Evolutionary conservation across 92 coral and sea anemone species (phyloP), one percentile per base, ranked within the genome.

Genomic region (Diadumene lineata): DNA sequence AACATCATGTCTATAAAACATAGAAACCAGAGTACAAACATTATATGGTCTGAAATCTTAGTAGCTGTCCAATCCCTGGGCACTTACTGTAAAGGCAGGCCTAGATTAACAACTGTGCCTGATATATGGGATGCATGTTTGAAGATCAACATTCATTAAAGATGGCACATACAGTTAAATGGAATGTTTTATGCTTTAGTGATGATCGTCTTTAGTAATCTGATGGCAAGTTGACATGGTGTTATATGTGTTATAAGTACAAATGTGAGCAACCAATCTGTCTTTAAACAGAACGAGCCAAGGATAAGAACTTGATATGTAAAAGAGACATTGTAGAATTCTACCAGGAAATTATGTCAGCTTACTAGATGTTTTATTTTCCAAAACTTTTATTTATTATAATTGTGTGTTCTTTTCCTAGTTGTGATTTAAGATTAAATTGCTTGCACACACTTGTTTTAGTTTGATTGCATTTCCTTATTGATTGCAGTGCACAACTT

Each of bases 151-250:
- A 76, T 51, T 66, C 81, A 53, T 55, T 76, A 64, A 76, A 43
- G 66, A 18, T 19, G 74, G 61, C 81, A 76, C 73, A 50, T 50
- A 76, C 61, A 76, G 16, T 74, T 26, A n/a, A n/a, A n/a, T 33
- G 44, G 16, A 58, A 19, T 26, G 10, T 34, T 61, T 28, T 28
- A 27, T 43, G 1, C n/a, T n/a, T 48, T 33, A 13, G 71, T 64
- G 71, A 55, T 78, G 83, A 68, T 15, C 61, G 46, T 78, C 83
- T 78, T 78, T 78, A 78, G 83, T 78, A 78, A 78, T 78, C 83
- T 78, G 83, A 78, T 78, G 83, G 83, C 83, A 68, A 60, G 57
- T 32, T 34, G 34, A 0, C 6, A 38, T 38, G 6, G 48, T 38
- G 6, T 38, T 38, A 4, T 38, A 38, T 38, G 6, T 38, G 48